Conservation (phyloP, 2,113 vertebrate genomes). For the Gopherus evgoodei region DNA sequence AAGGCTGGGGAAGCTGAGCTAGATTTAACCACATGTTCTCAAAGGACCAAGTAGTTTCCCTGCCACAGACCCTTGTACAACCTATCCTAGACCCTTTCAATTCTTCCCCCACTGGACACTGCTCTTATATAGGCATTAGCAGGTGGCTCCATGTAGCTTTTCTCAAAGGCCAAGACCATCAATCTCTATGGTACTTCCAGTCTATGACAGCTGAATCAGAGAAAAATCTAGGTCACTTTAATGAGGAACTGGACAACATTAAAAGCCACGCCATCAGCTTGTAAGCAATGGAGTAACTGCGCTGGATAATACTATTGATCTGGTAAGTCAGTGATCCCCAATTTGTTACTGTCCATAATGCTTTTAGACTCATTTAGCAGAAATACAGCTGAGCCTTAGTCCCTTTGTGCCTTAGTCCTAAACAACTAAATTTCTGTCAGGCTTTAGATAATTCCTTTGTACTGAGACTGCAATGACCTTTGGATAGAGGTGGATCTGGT, state of each 20-base stretch:
- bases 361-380: not conserved
- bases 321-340: not conserved
- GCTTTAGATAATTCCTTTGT: not conserved
- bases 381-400: fast-evolving
- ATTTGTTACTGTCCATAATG: not conserved
- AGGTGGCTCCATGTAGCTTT: not conserved
- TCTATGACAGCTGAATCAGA: not conserved
- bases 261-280: not conserved
- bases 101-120: not conserved
- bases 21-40: not conserved
- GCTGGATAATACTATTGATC: not conserved
- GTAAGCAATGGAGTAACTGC: not conserved
- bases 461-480: not conserved
- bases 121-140: not conserved
- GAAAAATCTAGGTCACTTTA: not conserved
- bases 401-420: not conserved
- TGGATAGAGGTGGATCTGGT: not conserved
- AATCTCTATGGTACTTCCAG: not conserved
- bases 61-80: not conserved
- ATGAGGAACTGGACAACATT: not conserved
- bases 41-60: not conserved
- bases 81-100: not conserved
- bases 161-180: not conserved
- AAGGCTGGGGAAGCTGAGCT: not conserved
- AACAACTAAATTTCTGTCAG: not conserved